phyloP scores from a whole-genome alignment of 2,113 vertebrate genomes.

The Peucedramus taeniatus region DNA sequence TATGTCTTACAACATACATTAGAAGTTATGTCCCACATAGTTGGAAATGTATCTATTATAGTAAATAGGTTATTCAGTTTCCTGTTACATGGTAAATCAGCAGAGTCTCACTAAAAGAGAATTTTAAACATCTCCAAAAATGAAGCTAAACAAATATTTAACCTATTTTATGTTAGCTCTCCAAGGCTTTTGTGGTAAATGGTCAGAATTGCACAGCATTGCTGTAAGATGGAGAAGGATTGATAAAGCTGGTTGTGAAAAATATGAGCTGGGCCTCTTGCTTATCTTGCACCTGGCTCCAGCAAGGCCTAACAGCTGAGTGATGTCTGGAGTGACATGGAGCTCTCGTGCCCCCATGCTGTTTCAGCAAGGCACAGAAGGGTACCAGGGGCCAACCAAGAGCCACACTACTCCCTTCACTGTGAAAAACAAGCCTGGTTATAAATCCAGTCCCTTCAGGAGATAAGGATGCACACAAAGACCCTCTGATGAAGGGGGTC shows the following conservation, averaged over 20 bases:
- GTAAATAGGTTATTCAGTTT: background rate
- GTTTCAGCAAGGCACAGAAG: background rate
- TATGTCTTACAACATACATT: rapidly evolving
- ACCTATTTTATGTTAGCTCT: background rate
- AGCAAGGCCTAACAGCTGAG: background rate
- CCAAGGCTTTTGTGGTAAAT: background rate
- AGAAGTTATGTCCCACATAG: background rate
- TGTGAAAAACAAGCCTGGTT: background rate
- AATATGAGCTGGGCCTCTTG: background rate
- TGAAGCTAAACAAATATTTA: background rate
- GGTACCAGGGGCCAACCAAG: background rate
- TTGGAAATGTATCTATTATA: background rate
- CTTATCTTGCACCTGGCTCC: background rate
- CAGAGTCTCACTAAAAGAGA: background rate
- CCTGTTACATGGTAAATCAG: background rate
- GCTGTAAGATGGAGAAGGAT: background rate
- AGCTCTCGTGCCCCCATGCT: rapidly evolving
- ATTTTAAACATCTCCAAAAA: background rate
- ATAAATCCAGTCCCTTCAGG: background rate
- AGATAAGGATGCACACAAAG: background rate
- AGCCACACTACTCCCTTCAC: background rate
- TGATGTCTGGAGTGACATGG: background rate
- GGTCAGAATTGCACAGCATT: background rate
- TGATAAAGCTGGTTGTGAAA: background rate
- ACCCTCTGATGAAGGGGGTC: background rate